Conservation (phyloP, 64 coral and sea anemone species). For the Stichodactyla mertensii region DNA sequence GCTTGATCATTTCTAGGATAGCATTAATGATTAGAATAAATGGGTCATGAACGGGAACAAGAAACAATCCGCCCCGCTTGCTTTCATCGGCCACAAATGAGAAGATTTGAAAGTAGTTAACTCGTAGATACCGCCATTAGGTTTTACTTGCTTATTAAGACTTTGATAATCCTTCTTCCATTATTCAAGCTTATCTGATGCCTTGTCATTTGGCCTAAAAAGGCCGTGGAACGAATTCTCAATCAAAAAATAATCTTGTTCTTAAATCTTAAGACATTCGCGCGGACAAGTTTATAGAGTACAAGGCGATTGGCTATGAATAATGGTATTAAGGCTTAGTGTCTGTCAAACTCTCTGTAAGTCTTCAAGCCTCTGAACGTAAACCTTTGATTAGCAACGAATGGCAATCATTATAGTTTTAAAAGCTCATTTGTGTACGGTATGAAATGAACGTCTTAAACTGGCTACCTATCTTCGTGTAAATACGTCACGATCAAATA, state of each 20-base stretch:
- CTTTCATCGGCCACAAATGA: neutral
- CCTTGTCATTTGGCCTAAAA: neutral
- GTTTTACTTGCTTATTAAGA: neutral
- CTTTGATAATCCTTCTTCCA: neutral
- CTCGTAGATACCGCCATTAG: neutral
- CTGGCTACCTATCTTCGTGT: slow-evolving; percentile 4
- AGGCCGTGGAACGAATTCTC: neutral
- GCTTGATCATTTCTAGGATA: neutral
- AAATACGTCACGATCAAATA: neutral
- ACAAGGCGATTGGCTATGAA: neutral
- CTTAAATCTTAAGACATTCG: neutral
- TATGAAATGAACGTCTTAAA: slow-evolving; percentile 10
- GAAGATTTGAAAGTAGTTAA: slow-evolving; percentile 6
- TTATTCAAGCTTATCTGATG: slow-evolving; percentile 1
- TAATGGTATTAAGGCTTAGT: neutral
- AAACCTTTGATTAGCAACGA: slow-evolving; percentile 3
- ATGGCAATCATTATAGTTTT: neutral
- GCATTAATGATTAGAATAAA: neutral
- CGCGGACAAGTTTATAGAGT: neutral
- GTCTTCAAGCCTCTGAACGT: neutral
- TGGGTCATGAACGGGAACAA: neutral
- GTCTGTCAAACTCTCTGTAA: neutral
- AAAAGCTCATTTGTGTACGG: slow-evolving; percentile 11
- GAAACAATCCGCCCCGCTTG: neutral
- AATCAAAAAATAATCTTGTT: neutral